These are phyloP conservation scores for Cichladusa arquata DNA, from an alignment of 2,113 vertebrate genomes.

Conservation along the genomic window DNA sequence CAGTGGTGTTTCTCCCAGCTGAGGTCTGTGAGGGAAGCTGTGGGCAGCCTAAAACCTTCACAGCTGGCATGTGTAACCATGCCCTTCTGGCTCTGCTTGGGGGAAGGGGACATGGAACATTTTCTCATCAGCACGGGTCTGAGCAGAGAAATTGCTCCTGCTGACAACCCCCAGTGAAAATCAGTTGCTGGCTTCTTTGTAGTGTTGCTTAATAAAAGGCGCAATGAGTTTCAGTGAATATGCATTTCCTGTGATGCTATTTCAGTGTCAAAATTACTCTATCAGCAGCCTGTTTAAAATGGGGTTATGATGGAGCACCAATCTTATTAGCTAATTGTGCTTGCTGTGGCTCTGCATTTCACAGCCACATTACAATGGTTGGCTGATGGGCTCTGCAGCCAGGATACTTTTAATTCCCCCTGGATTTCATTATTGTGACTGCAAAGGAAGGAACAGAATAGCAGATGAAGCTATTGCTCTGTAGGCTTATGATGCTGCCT, in stretches of 20 bases:
- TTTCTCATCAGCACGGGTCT: not conserved
- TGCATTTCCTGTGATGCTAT: not conserved
- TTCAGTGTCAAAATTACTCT: not conserved
- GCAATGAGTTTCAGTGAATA: not conserved
- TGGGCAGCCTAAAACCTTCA: not conserved
- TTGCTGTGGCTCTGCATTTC: conserved; percentile 34
- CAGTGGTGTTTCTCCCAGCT: fast-evolving
- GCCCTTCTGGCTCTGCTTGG: not conserved
- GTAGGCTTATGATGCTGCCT: not conserved
- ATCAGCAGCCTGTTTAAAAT: not conserved
- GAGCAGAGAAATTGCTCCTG: not conserved
- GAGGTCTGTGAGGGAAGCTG: not conserved
- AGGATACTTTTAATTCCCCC: conserved; percentile 23
- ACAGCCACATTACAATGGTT: not conserved
- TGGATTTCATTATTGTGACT: conserved; percentile 46
- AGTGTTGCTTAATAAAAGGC: not conserved
- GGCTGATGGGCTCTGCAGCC: conserved; percentile 7
- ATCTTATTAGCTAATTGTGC: conserved; percentile 30
- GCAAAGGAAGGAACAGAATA: conserved; percentile 14
- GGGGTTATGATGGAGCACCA: not conserved
- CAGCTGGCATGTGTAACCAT: not conserved
- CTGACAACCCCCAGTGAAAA: not conserved
- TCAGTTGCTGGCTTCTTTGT: not conserved
- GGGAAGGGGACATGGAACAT: not conserved
- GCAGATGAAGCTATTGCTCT: conserved; percentile 8